Evolutionary conservation across 2,888 invertebrate genomes (phyloP).

Genomic region (Lucinisca nassula): DNA sequence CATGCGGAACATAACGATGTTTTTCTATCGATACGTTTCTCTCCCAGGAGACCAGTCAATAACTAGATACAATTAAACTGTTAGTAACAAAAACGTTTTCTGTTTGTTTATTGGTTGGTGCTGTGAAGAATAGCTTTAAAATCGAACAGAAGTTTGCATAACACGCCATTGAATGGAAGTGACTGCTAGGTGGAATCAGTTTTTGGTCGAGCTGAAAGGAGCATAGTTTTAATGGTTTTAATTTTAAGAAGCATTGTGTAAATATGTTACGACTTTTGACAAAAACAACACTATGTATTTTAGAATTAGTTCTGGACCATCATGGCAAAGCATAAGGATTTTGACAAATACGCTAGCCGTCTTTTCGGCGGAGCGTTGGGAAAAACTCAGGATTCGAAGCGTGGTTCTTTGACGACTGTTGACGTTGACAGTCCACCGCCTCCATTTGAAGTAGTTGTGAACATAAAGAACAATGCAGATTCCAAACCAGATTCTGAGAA

Average conservation of each 20-base stretch:
- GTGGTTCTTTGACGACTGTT: background rate
- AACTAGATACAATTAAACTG: background rate
- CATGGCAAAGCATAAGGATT: slow-evolving; percentile 51
- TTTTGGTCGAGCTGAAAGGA: too few species aligned
- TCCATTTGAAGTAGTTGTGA: slow-evolving; percentile 35
- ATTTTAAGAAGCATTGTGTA: too few species aligned
- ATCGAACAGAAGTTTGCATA: too few species aligned
- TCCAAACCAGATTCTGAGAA: background rate
- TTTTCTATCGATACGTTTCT: background rate
- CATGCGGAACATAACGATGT: background rate
- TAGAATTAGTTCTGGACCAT: too few species aligned
- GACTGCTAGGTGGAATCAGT: too few species aligned
- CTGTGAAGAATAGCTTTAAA: background rate
- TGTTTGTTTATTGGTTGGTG: background rate
- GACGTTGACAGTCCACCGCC: background rate
- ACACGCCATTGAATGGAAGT: too few species aligned
- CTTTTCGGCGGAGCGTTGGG: slow-evolving; percentile 37
- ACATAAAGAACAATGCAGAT: background rate
- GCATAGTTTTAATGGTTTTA: too few species aligned
- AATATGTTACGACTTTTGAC: too few species aligned
- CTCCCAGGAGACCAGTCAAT: background rate
- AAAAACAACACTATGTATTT: too few species aligned
- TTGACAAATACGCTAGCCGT: slow-evolving; percentile 37
- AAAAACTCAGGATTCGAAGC: background rate
- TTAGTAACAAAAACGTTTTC: background rate